Evolutionary conservation across 2,888 invertebrate genomes (phyloP).

Genomic region (Hemicrepidius hirtus): DNA sequence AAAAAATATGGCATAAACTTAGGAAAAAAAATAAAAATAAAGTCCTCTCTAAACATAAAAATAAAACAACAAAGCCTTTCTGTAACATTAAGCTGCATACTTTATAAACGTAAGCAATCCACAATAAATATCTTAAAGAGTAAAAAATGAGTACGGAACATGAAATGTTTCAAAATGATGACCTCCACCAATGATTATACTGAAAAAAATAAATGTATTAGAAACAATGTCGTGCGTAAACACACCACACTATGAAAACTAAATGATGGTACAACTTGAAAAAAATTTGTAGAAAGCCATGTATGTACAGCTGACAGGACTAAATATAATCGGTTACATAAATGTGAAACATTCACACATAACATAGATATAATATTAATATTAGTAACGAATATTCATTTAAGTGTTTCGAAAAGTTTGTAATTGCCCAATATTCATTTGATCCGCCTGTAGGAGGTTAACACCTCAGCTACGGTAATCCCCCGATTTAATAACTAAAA

Average conservation of each 20-base stretch:
- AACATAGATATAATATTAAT: slow-evolving; percentile 15
- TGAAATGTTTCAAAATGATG: slow-evolving; percentile 56
- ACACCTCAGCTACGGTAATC: no score
- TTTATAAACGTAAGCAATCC: slow-evolving; percentile 39
- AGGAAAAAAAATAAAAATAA: slow-evolving; percentile 12
- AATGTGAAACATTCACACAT: slow-evolving; percentile 30
- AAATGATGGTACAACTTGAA: slow-evolving; percentile 9
- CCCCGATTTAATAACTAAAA: no score
- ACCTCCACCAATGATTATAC: slow-evolving; percentile 58
- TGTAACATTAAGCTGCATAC: slow-evolving; percentile 39
- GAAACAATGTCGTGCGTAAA: slow-evolving; percentile 35
- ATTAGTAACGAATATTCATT: background rate
- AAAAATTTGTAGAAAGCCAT: slow-evolving; percentile 13
- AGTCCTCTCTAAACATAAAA: slow-evolving; percentile 22
- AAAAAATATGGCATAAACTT: slow-evolving; percentile 26
- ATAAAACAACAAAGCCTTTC: slow-evolving; percentile 26
- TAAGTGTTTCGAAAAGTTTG: no score
- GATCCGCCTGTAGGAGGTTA: no score
- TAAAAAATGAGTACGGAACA: slow-evolving; percentile 50
- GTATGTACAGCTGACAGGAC: slow-evolving; percentile 35
- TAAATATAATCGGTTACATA: background rate
- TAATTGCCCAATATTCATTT: no score
- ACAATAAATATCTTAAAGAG: slow-evolving; percentile 50
- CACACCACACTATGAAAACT: slow-evolving; percentile 15
- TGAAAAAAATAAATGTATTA: slow-evolving; percentile 55